Conservation (phyloP, 1,140 invertebrate species). For the Bombus superbus region DNA sequence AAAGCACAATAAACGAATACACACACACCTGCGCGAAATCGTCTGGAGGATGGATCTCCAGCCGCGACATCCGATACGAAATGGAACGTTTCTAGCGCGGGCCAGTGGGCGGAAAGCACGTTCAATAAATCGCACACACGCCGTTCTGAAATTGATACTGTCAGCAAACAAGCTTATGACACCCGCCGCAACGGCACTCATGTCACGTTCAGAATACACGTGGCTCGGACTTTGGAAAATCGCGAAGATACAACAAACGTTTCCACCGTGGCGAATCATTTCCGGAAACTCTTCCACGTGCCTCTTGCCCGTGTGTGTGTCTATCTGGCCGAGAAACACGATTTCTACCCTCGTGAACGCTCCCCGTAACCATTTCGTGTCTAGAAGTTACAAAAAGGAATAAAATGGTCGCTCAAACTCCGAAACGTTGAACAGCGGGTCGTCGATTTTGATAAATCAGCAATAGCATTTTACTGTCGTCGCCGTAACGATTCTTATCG, state of each 20-base stretch:
- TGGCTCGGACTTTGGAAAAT: slow-evolving; percentile 54
- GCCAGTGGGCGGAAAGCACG: slow-evolving; percentile 60
- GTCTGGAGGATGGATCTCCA: slow-evolving; percentile 11
- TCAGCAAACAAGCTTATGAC: slow-evolving; percentile 75
- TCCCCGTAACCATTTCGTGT: not conserved
- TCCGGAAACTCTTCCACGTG: slow-evolving; percentile 16
- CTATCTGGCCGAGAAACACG: not conserved
- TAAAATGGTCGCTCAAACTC: no score
- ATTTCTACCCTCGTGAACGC: not conserved
- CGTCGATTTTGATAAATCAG: not conserved
- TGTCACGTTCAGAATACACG: slow-evolving; percentile 71
- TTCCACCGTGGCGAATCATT: slow-evolving; percentile 37
- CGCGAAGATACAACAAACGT: slow-evolving; percentile 43
- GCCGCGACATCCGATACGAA: slow-evolving; percentile 47
- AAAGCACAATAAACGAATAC: not conserved
- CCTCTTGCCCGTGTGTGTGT: no score
- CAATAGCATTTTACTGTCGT: not conserved
- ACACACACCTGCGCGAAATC: not conserved
- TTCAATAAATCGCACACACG: slow-evolving; percentile 73
- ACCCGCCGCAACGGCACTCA: slow-evolving; percentile 53
- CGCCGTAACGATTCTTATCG: not conserved
- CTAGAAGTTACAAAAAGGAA: no score
- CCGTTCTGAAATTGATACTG: slow-evolving; percentile 76
- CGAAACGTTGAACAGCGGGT: no score
- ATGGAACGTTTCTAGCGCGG: slow-evolving; percentile 54